Evolutionary conservation across 2,113 vertebrate species (phyloP).

Genomic region (Sitta europaea): DNA sequence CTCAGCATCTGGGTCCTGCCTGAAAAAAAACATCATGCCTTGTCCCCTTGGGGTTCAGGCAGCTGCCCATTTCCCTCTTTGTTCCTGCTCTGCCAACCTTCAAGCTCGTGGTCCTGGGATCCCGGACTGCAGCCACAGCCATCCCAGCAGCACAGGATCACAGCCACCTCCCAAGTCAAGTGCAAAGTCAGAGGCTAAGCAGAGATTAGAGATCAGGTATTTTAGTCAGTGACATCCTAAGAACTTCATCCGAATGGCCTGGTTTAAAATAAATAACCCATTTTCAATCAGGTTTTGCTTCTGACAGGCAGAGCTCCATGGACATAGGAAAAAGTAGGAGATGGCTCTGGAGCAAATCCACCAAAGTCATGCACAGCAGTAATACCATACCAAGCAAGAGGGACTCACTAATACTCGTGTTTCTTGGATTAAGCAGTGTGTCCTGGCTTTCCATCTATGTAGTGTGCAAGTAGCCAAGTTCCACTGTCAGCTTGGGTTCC

Average conservation of each 20-base stretch:
- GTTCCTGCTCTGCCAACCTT: neutral
- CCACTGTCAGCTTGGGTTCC: neutral
- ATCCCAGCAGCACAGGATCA: neutral
- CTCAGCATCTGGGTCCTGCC: neutral
- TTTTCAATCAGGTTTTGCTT: neutral
- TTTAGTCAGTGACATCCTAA: conserved; percentile 12
- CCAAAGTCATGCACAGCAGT: neutral
- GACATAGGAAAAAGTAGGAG: neutral
- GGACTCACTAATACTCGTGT: neutral
- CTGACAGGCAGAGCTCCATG: neutral
- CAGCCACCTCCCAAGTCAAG: neutral
- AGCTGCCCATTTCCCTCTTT: neutral
- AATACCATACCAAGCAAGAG: neutral
- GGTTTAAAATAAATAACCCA: conserved; percentile 52
- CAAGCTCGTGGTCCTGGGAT: fast-evolving
- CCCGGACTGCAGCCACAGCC: fast-evolving
- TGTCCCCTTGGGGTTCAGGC: neutral
- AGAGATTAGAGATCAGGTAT: conserved; percentile 53
- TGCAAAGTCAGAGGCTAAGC: conserved; percentile 30
- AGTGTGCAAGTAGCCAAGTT: neutral
- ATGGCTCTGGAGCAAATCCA: neutral
- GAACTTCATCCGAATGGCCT: neutral
- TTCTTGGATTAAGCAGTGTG: neutral
- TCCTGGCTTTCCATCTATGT: neutral
- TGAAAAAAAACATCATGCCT: fast-evolving